A percentile compares a stretch with the other conserved stretches of the same genome.
Conservation (phyloP, 2,113 vertebrate genomes). For the Tupaia tana region DNA sequence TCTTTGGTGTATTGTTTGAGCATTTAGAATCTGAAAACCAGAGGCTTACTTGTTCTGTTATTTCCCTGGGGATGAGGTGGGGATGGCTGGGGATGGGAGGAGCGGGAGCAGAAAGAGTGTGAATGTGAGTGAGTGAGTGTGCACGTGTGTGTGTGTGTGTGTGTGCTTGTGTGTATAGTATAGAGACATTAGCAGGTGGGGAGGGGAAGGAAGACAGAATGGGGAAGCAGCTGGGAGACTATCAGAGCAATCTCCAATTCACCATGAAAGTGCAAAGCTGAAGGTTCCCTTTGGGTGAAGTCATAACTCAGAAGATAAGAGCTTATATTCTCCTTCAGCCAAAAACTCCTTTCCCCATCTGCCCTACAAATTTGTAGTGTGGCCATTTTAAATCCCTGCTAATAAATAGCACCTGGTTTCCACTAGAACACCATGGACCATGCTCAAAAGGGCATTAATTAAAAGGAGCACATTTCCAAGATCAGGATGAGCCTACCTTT, state of each 20-base stretch:
- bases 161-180: not conserved
- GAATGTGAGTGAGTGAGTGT: not conserved
- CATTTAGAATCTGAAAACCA: constrained; percentile 34
- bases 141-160: not conserved
- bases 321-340: not conserved
- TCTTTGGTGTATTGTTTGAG: constrained; percentile 23
- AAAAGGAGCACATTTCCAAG: not conserved
- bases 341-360: constrained; percentile 39
- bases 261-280: not conserved
- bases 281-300: constrained; percentile 25
- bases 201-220: not conserved
- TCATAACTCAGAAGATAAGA: not conserved
- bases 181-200: accelerated
- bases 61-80: constrained; percentile 53
- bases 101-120: not conserved
- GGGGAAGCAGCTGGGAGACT: not conserved
- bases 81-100: not conserved
- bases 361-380: not conserved
- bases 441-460: not conserved
- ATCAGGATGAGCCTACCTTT: not conserved
- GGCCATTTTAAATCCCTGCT: constrained; percentile 38
- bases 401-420: not conserved
- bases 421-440: not conserved
- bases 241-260: not conserved
- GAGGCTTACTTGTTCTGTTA: constrained; percentile 9